Conservation (phyloP, 1,140 invertebrate genomes). For the Drosophila ohnishii region DNA sequence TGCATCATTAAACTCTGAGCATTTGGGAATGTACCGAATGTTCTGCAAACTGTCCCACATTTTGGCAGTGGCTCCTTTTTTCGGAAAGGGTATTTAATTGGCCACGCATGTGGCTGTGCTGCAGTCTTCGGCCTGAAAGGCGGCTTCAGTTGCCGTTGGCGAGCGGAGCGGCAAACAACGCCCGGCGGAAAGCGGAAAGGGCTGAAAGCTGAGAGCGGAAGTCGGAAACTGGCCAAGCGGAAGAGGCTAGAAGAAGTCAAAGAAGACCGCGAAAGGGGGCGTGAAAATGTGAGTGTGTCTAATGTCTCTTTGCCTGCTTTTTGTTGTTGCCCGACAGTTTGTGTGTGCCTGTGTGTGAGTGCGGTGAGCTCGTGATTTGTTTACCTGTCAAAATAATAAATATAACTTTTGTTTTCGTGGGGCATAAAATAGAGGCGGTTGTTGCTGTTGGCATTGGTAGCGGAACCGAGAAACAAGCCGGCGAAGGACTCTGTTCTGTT, state of each 20-base stretch:
- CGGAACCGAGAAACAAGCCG: conserved; percentile 37
- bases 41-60: neutral
- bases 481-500: conserved; percentile 38
- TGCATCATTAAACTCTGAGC: neutral
- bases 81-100: conserved; percentile 37
- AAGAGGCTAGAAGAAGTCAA: conserved; percentile 15
- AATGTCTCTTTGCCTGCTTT: conserved; percentile 28
- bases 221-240: conserved; percentile 36
- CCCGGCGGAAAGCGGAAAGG: conserved; percentile 15
- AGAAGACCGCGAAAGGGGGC: conserved; percentile 27
- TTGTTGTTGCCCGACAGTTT: conserved; percentile 16
- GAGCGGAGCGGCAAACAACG: conserved; percentile 53
- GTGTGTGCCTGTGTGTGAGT: conserved; percentile 47
- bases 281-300: conserved; percentile 64
- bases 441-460: conserved; percentile 72
- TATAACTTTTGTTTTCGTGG: conserved; percentile 79
- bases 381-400: conserved; percentile 82
- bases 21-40: neutral
- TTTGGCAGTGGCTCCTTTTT: neutral
- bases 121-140: conserved; percentile 63
- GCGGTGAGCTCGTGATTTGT: conserved; percentile 71
- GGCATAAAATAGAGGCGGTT: conserved; percentile 67
- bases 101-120: conserved; percentile 42
- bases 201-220: conserved; percentile 17
- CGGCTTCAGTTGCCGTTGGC: conserved; percentile 65